phyloP scores from a whole-genome alignment of 2,888 invertebrate species.

The Synanthedon tipuliformis region DNA sequence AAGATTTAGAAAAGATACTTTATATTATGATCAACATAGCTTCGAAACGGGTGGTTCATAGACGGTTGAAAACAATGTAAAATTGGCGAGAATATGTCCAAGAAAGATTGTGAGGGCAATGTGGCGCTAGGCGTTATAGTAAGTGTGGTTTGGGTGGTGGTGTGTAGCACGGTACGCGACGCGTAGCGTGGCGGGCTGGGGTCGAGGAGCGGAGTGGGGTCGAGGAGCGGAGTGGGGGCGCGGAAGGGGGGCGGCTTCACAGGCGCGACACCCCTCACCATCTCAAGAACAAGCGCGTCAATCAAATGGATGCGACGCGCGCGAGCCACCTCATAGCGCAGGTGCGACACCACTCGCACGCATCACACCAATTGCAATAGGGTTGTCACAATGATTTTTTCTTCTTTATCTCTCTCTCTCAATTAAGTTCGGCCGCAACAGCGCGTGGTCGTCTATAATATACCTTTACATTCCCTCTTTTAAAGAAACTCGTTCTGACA shows the following conservation, averaged over 20 bases:
- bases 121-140: no score
- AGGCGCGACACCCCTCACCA: conserved; percentile 99
- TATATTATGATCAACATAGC: no score
- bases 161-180: conserved; percentile 32
- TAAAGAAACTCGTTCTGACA: no score
- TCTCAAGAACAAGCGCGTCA: conserved; percentile 96
- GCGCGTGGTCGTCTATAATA: no score
- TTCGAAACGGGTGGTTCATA: no score
- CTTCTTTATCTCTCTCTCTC: no score
- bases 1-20: no score
- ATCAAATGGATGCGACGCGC: conserved; percentile 54
- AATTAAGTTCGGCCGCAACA: no score
- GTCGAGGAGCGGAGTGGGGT: conserved; percentile 24
- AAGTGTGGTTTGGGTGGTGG: conserved; percentile 16
- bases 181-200: conserved; percentile 71
- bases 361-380: background rate
- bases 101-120: no score
- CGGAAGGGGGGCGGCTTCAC: conserved; percentile 72
- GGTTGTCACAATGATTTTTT: background rate
- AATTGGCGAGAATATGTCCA: no score
- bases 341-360: conserved; percentile 30
- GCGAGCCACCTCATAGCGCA: conserved; percentile 60
- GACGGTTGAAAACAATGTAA: no score
- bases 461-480: no score
- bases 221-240: conserved; percentile 14